Base-by-base conservation (phyloP, 2,113 vertebrate genomes). In the Rynchops niger region DNA sequence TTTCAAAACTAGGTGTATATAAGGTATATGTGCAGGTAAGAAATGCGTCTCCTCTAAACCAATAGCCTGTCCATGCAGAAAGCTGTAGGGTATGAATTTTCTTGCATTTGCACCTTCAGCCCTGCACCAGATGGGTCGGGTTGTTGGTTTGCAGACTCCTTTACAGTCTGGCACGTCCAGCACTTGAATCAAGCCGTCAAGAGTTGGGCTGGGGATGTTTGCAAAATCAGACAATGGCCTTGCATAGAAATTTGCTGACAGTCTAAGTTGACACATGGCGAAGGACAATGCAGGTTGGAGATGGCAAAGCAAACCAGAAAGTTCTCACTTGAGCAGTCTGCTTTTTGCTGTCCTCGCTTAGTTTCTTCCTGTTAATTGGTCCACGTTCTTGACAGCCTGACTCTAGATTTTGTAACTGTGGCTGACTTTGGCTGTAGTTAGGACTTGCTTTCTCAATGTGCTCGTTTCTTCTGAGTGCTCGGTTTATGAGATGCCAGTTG, bases 211-310 rank as follows among this genome's bases (percentile, higher is more conserved):
- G 52, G 13, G 38, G 12, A 8, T 25, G 26, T 74, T 22, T 15
- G 38, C n/a, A 47, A 55, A 47, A n/a, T n/a, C 23, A 27, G 13
- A 3, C 29, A 30, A 7, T 6, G 13, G 6, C 7, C 89, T 53
- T 69, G 53, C 11, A 2, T 3, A 34, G 56, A 49, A 53, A 29
- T 58, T 23, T 69, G 43, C 13, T 61, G 47, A 9, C 4, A 8
- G 2, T 21, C 15, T n/a, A 4, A 9, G 9, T 42, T 9, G 6
- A 5, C 30, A 10, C 0, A 5, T 43, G 12, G 12, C 40, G 36
- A 40, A 59, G 18, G n/a, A 82, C 61, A 59, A 49, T 3, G 20
- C 6, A 55, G 72, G 12, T 76, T 42, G 32, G 66, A 47, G 62
- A 83, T 88, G 38, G 7, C 11, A 25, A 40, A 65, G 27, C 14